These are phyloP conservation scores for Leptestheria dahalacensis DNA, from an alignment of 1,140 invertebrate species.

Conservation along the genomic window DNA sequence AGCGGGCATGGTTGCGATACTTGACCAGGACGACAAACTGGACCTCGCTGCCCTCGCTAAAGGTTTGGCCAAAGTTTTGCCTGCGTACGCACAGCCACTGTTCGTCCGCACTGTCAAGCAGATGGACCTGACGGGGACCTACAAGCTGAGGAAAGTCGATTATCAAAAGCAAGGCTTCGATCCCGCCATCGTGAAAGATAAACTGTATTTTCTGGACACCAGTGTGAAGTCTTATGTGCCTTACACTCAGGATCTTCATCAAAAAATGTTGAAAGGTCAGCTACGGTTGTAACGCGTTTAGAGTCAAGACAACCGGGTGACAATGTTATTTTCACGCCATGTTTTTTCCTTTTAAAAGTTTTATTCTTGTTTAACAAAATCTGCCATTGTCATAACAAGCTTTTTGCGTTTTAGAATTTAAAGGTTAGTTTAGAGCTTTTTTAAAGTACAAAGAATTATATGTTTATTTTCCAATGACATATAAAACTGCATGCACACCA, in stretches of 20 bases:
- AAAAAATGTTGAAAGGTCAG: slow-evolving; percentile 42
- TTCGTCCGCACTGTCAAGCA: slow-evolving; percentile 66
- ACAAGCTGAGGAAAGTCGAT: slow-evolving; percentile 86
- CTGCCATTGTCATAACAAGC: too few relatives aligned
- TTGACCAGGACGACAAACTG: slow-evolving; percentile 52
- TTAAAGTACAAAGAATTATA: too few relatives aligned
- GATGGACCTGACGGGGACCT: slow-evolving; percentile 82
- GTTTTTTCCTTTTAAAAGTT: too few relatives aligned
- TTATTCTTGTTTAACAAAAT: too few relatives aligned
- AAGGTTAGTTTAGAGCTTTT: too few relatives aligned
- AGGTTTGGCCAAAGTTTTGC: slow-evolving; percentile 51
- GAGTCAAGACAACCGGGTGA: background rate
- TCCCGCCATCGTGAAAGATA: slow-evolving; percentile 56
- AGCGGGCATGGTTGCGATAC: slow-evolving; percentile 91
- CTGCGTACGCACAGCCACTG: slow-evolving; percentile 71
- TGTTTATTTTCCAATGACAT: too few relatives aligned
- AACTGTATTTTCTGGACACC: slow-evolving; percentile 52
- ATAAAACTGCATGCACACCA: too few relatives aligned
- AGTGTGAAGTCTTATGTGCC: slow-evolving; percentile 41
- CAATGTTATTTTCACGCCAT: background rate
- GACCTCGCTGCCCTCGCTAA: slow-evolving; percentile 46
- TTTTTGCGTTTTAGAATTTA: too few relatives aligned
- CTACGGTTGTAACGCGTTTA: slow-evolving; percentile 35
- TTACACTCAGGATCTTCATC: slow-evolving; percentile 47
- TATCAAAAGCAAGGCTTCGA: slow-evolving; percentile 83